Evolutionary conservation across 2,888 invertebrate species (phyloP).

Genomic region (Euplexia lucipara): DNA sequence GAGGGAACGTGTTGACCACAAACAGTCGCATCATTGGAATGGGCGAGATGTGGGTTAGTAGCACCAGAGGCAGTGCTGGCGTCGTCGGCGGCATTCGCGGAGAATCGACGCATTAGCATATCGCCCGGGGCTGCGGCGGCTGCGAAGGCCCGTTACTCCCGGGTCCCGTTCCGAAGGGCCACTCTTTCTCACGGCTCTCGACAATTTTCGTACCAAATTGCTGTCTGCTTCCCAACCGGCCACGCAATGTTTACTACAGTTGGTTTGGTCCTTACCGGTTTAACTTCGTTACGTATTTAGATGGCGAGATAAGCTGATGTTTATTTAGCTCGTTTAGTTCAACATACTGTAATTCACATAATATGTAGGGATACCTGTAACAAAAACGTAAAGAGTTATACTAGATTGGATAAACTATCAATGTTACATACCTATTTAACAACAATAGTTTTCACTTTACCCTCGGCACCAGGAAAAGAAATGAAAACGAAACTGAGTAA

Average conservation of each 20-base stretch:
- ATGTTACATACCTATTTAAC: background rate
- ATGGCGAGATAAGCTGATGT: conserved; percentile 20
- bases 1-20: conserved; percentile 83
- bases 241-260: conserved; percentile 40
- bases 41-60: conserved; percentile 88
- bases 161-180: conserved; percentile 83
- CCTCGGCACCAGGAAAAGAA: conserved; percentile 13
- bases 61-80: conserved; percentile 79
- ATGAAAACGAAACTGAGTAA: conserved; percentile 29
- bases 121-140: conserved; percentile 78
- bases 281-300: conserved; percentile 29
- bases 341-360: background rate
- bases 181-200: conserved; percentile 80
- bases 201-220: conserved; percentile 70
- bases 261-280: conserved; percentile 34
- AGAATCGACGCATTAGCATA: conserved; percentile 85
- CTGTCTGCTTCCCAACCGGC: conserved; percentile 39
- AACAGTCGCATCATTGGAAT: conserved; percentile 85
- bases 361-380: conserved; percentile 10
- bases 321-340: conserved; percentile 10
- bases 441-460: conserved; percentile 19
- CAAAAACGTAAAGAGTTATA: background rate
- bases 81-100: conserved; percentile 72
- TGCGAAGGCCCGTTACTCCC: conserved; percentile 81
- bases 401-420: background rate